Base-by-base conservation (phyloP, 2,888 invertebrate genomes). In the Hypolimnas misippus region DNA sequence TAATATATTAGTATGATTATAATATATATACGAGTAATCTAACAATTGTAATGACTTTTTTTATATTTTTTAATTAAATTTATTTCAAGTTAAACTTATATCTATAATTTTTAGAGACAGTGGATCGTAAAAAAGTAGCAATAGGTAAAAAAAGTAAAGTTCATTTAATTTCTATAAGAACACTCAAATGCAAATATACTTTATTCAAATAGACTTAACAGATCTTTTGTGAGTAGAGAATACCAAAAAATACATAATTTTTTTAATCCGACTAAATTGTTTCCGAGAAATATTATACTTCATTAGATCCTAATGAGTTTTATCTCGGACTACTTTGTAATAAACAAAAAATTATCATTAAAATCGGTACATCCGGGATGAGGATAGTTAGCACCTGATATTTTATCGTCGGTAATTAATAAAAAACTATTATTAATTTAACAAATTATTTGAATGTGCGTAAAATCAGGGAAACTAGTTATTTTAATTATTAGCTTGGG, bases 271-370 rank as follows among this genome's bases (percentile, higher is more conserved):
- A 4, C 5, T 12, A 21, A 21, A n/a, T 19, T 21, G 19, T 46
- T 46, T 46, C 44, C 21, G 44, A 46, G 19, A 46, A 46, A 12
- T 19, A 46, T 44, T 12, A 19, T 12, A 46, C 21, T 8, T 46
- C 44, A 21, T 46, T 46, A 46, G 44, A 46, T 21, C 44, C 5
- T 46, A 46, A 46, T 46, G 44, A 46, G 19, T 46, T 46, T 46
- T 46, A 46, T 46, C 44, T 46, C 21, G 5, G 12, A 46, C 19
- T 46, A 46, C 19, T 21, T 46, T 46, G 44, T 46, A 46, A 21
- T 21, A 46, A n/a, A 46, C 44, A 46, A 21, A 46, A 46, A 21
- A 46, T 21, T 46, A 46, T 46, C 44, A 46, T 12, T 12, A n/a
- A 21, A 12, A 46, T 46, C 44, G 21, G 21, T 21, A 46, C 44